Conservation (phyloP, 2,888 invertebrate genomes). For the Lasioglossum leucozonium region DNA sequence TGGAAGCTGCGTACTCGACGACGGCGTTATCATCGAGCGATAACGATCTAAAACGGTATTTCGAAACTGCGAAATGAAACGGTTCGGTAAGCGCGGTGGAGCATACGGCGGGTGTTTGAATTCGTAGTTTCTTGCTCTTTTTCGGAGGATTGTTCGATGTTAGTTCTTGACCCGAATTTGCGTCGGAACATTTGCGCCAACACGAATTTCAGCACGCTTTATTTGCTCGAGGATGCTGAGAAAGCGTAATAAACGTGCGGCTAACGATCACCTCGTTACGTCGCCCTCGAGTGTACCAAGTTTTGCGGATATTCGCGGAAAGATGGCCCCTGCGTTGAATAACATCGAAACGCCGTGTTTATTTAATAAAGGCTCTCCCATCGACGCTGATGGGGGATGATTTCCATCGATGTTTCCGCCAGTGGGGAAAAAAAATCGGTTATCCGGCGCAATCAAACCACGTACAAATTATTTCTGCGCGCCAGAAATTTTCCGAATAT, state of each 20-base stretch:
- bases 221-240: slow-evolving; percentile 48
- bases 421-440: slow-evolving; percentile 12
- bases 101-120: not conserved
- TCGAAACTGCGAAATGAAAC: not conserved
- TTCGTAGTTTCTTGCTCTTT: slow-evolving; percentile 8
- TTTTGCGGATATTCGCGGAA: slow-evolving; percentile 42
- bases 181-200: slow-evolving; percentile 27
- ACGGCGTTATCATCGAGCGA: not conserved
- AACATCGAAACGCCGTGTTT: slow-evolving; percentile 50
- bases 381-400: slow-evolving; percentile 32
- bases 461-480: slow-evolving; percentile 30
- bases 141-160: slow-evolving; percentile 12
- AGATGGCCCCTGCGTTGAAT: slow-evolving; percentile 31
- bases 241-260: slow-evolving; percentile 60
- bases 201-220: slow-evolving; percentile 51
- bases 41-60: not conserved
- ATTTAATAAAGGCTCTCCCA: slow-evolving; percentile 53
- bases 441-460: slow-evolving; percentile 40
- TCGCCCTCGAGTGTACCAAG: slow-evolving; percentile 29
- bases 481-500: slow-evolving; percentile 4
- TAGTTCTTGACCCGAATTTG: slow-evolving; percentile 57
- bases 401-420: slow-evolving; percentile 32
- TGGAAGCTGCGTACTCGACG: not conserved
- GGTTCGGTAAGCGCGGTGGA: not conserved
- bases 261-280: slow-evolving; percentile 69